phyloP scores from a whole-genome alignment of 2,888 invertebrate genomes.

The Ochlodes sylvanus region DNA sequence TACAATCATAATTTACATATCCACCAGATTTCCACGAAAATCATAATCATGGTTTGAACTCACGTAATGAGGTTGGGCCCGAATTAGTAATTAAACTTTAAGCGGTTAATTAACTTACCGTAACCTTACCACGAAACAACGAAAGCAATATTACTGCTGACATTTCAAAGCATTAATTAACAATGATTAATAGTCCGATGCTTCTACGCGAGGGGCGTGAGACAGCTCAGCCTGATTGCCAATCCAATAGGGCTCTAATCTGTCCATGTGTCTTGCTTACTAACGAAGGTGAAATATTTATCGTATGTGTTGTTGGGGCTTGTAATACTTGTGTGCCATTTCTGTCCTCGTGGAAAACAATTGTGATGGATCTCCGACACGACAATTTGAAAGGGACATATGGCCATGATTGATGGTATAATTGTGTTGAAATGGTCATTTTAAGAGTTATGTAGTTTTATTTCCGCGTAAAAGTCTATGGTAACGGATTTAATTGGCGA shows the following conservation, averaged over 20 bases:
- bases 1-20: no score
- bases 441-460: no score
- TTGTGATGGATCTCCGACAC: no score
- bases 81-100: not conserved
- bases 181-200: conserved; percentile 31
- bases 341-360: no score
- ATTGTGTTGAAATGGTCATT: no score
- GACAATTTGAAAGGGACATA: no score
- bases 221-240: conserved; percentile 22
- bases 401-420: no score
- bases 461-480: no score
- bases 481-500: no score
- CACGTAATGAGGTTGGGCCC: not conserved
- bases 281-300: conserved; percentile 12
- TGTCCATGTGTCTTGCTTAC: conserved; percentile 17
- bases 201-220: conserved; percentile 21
- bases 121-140: conserved; percentile 29
- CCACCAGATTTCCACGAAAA: no score
- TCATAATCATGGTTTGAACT: not conserved
- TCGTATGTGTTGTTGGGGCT: not conserved
- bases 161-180: conserved; percentile 32
- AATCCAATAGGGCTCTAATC: conserved; percentile 23
- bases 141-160: conserved; percentile 33
- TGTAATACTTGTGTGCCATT: not conserved
- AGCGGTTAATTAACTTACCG: conserved; percentile 12